Evolutionary conservation across 2,113 vertebrate genomes (phyloP), one percentile per base, ranked within the genome.

Genomic region (Marmota monax): DNA sequence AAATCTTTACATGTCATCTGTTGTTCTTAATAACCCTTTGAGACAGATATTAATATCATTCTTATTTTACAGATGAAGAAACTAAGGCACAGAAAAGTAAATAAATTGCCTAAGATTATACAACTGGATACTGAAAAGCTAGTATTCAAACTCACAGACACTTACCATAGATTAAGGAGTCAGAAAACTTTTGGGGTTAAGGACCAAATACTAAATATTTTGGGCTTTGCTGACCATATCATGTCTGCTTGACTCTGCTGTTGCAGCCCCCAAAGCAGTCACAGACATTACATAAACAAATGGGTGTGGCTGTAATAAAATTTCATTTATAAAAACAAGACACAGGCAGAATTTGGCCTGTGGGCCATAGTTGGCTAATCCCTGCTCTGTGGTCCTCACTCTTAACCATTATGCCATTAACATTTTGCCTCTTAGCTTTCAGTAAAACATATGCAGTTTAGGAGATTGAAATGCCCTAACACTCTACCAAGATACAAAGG

Each of bases 291-390:
- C 13, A 51, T 74, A 70, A 89, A 76, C 56, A 96, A 92, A 69
- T n/a, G 39, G 10, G 10, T 9, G 42, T 20, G 23, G 32, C 45
- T 84, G 2, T 42, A 90, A 82, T 92, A 87, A 95, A 97, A 84
- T 65, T 84, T 93, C 90, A 95, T 77, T 88, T 84, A 80, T 20
- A 96, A 80, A 85, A 93, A 77, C 34, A 88, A 12, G 48, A n/a
- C 76, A 12, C 37, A 29, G 11, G 9, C 29, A 76, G 37, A 42
- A 58, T 69, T 94, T 90, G 65, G 45, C 34, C 34, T 42, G 1
- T 48, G n/a, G 37, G 32, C 32, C 4, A 53, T 1, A 51, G 37
- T 76, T 37, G 32, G 27, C 42, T 56, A 51, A 53, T 29, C 22
- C 39, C 14, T 32, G 51, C 34, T 88, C 39, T 61, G 37, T 6